phyloP scores from a whole-genome alignment of 1,140 invertebrate genomes.

The Colletes latitarsis region DNA sequence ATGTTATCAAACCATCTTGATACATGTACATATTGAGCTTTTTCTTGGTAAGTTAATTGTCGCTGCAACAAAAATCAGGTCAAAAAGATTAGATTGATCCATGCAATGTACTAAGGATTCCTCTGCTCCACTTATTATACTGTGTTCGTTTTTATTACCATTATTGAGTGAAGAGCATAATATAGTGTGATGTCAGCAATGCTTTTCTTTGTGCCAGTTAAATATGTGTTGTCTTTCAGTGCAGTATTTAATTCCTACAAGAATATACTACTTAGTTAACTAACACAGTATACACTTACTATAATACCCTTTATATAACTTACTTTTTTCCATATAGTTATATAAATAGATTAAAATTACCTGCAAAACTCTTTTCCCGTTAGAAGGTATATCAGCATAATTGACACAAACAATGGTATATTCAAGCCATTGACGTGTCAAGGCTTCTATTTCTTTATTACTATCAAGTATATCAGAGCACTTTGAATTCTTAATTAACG shows the following conservation, averaged over 20 bases:
- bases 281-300: not conserved
- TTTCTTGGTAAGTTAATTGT: conserved; percentile 82
- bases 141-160: conserved; percentile 75
- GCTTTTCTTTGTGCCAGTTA: conserved; percentile 82
- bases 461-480: conserved; percentile 69
- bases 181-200: conserved; percentile 84
- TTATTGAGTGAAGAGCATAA: conserved; percentile 81
- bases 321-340: conserved; percentile 29
- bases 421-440: conserved; percentile 81
- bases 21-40: conserved; percentile 84
- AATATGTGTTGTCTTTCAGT: conserved; percentile 81
- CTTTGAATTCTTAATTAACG: conserved; percentile 77
- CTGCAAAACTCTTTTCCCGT: conserved; percentile 73
- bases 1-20: conserved; percentile 87
- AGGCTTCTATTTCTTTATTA: conserved; percentile 71
- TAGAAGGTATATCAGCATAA: conserved; percentile 77
- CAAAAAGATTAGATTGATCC: conserved; percentile 58
- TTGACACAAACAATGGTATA: conserved; percentile 80
- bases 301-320: conserved; percentile 1
- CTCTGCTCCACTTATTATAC: conserved; percentile 26
- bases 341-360: conserved; percentile 55
- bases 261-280: conserved; percentile 27
- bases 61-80: conserved; percentile 69
- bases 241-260: conserved; percentile 81
- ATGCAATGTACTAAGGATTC: conserved; percentile 51